Conservation (phyloP, 2,113 vertebrate species). For the Cervus canadensis region DNA sequence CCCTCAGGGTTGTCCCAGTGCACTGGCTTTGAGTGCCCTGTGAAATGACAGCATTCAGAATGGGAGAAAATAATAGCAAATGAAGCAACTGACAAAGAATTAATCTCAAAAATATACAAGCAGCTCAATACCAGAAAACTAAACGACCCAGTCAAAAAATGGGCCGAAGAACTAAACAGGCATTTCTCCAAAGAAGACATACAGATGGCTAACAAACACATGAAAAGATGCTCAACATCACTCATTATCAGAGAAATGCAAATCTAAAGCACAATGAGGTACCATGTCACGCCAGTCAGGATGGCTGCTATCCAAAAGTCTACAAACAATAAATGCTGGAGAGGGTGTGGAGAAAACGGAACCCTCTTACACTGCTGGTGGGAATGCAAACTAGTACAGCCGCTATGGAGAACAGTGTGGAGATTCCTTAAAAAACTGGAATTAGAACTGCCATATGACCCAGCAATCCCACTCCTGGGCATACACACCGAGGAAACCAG, state of each 20-base stretch:
- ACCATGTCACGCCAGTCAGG: rapidly evolving
- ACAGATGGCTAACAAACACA: neutral
- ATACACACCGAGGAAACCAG: neutral
- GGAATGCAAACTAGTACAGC: neutral
- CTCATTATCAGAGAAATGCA: neutral
- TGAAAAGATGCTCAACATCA: neutral
- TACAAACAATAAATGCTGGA: neutral
- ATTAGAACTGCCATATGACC: neutral
- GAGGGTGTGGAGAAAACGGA: neutral
- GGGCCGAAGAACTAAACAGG: neutral
- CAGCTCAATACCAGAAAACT: neutral
- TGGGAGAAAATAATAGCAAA: neutral
- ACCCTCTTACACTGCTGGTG: neutral
- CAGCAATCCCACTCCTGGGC: neutral
- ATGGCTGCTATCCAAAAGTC: neutral
- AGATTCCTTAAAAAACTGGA: neutral
- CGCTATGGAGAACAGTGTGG: neutral
- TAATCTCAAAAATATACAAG: neutral
- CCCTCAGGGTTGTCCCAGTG: rapidly evolving
- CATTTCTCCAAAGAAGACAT: neutral
- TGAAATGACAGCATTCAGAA: neutral
- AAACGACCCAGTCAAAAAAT: neutral
- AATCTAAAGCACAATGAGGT: neutral
- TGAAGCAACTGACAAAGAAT: neutral
- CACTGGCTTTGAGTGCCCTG: neutral